Evolutionary conservation across 30 jellyfish, hydroid and myxozoan species (phyloP), one percentile per base, ranked within the genome.

Genomic region (Cassiopea andromeda): DNA sequence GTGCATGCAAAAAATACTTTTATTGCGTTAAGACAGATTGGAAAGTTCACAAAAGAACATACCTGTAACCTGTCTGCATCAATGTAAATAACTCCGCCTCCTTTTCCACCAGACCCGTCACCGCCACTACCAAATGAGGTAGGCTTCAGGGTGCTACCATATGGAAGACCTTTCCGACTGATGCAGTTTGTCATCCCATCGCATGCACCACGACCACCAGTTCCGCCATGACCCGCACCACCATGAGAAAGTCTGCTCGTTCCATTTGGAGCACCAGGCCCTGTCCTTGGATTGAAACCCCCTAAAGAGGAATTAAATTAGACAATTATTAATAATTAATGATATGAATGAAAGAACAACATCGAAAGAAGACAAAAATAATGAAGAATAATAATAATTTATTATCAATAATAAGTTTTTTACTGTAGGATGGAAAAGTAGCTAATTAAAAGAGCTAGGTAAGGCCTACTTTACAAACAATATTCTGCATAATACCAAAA

Each of bases 191-290:
- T 59, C 18, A 88, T 74, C 2, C 95, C 95, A 27, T 70, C 81
- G 57, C 95, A 88, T 10, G 95, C 78, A 44, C 95, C 95, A 44
- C 95, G 90, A 16, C 95, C 95, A 48, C 95, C 95, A 7, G 95
- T 64, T 4, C 95, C 95, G 64, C 95, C 95, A 57, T 88, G 95
- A 59, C 95, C 95, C 1, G 81, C 95, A 50, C 95, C 95, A 8
- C 90, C 80, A 80, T 88, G 95, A 15, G 48, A 67, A 2, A 88
- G 73, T 59, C 95, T 72, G 87, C 87, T 74, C 0, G 87, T 54
- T 64, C 95, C 70, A 67, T 88, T 88, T 50, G 95, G 91, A 1
- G 90, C 76, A 19, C 95, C 95, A 17, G 90, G 95, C 19, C 95
- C 95, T 48, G 9, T 45, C 18, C 82, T 82, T 46, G 67, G 69